phyloP scores from a whole-genome alignment of 2,797 vertebrate species.

The Danio jaintianensis region DNA sequence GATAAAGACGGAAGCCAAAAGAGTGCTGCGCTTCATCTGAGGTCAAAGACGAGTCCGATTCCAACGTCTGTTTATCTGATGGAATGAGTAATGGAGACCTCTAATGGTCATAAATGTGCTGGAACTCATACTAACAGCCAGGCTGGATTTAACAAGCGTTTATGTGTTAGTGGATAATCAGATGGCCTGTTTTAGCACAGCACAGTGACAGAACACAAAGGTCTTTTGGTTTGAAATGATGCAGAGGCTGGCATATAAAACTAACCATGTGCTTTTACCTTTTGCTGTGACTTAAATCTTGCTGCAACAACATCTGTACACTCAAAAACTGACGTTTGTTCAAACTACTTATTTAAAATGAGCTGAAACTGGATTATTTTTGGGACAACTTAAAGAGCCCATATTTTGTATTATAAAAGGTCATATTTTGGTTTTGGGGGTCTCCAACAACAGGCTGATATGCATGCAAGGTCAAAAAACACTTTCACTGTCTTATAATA shows the following conservation, averaged over 20 bases:
- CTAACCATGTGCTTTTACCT: conserved; percentile 15
- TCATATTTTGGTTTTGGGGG: too few species aligned
- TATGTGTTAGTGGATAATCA: neutral
- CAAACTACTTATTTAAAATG: too few species aligned
- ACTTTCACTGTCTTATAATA: too few species aligned
- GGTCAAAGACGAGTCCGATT: conserved; percentile 13
- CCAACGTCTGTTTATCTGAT: neutral
- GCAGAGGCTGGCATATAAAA: conserved; percentile 17
- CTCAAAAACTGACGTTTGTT: too few species aligned
- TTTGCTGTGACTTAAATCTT: neutral
- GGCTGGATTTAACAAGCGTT: neutral
- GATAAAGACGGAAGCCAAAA: neutral
- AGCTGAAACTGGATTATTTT: too few species aligned
- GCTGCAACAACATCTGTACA: conserved; percentile 7
- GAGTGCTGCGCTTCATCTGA: conserved; percentile 1
- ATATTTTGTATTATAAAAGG: too few species aligned
- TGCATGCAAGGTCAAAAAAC: too few species aligned
- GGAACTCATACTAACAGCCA: neutral
- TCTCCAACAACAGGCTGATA: too few species aligned
- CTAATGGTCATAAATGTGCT: conserved; percentile 4
- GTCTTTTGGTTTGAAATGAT: conserved; percentile 23
- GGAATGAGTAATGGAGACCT: conserved; percentile 1
- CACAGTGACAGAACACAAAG: conserved; percentile 4
- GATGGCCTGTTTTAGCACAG: neutral
- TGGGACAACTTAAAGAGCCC: too few species aligned